These are phyloP conservation scores for Cyanocitta stelleri DNA, from an alignment of 2,113 vertebrate species.

Conservation along the genomic window DNA sequence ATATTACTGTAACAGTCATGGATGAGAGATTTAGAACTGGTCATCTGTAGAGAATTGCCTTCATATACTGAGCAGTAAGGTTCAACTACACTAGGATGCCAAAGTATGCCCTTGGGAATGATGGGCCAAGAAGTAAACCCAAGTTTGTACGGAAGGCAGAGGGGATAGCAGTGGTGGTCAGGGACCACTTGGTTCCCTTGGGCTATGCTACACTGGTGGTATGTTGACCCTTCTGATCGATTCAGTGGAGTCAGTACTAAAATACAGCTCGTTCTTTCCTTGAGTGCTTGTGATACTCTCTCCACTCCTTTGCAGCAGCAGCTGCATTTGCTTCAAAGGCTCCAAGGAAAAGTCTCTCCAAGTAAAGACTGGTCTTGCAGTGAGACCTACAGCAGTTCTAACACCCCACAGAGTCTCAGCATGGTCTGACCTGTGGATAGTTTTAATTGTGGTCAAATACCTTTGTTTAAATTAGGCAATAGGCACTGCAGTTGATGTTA, in stretches of 20 bases:
- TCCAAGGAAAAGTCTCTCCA: background rate
- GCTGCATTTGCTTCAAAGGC: background rate
- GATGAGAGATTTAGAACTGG: background rate
- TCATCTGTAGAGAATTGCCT: too few relatives aligned
- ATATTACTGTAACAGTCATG: background rate
- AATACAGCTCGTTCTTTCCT: background rate
- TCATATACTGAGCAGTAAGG: background rate
- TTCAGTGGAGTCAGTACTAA: background rate
- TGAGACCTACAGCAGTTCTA: background rate
- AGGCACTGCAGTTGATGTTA: background rate
- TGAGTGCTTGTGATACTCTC: background rate
- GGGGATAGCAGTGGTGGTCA: background rate
- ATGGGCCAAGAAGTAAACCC: background rate
- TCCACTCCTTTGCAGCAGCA: background rate
- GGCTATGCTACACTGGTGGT: background rate
- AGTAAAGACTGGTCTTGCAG: background rate
- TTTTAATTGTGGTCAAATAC: background rate
- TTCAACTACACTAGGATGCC: background rate
- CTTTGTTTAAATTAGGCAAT: background rate
- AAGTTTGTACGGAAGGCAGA: background rate
- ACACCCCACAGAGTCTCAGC: background rate
- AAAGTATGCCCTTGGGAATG: background rate
- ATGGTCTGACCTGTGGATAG: background rate
- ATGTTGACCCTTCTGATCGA: fast-evolving
- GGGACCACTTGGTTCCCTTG: fast-evolving